Evolutionary conservation across 2,888 invertebrate genomes (phyloP).

Genomic region (Drosophila multiciliata): DNA sequence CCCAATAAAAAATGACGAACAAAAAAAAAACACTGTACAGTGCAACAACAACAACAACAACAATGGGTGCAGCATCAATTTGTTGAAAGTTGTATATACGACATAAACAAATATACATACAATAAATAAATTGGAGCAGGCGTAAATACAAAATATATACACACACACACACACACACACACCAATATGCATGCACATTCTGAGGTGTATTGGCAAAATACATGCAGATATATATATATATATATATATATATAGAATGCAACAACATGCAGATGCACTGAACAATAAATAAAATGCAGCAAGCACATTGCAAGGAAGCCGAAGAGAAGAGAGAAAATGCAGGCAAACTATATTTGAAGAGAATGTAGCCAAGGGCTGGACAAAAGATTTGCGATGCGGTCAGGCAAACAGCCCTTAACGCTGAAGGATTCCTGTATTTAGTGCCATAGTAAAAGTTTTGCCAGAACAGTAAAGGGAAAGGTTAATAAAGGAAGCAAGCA

Average conservation of each 20-base stretch:
- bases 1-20: slow-evolving; percentile 70
- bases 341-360: slow-evolving; percentile 25
- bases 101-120: slow-evolving; percentile 75
- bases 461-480: neutral
- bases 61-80: slow-evolving; percentile 55
- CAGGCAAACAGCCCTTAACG: slow-evolving; percentile 1
- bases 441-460: neutral
- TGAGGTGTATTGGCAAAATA: slow-evolving; percentile 58
- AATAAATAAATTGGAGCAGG: slow-evolving; percentile 78
- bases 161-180: slow-evolving; percentile 19
- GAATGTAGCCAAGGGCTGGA: slow-evolving; percentile 41
- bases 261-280: slow-evolving; percentile 66
- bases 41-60: slow-evolving; percentile 43
- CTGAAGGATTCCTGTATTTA: neutral
- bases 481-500: neutral
- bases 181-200: slow-evolving; percentile 10
- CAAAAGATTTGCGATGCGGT: slow-evolving; percentile 30
- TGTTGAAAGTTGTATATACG: slow-evolving; percentile 64
- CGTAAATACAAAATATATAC: slow-evolving; percentile 69
- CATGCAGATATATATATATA: slow-evolving; percentile 32
- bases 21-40: slow-evolving; percentile 45
- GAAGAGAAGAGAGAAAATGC: slow-evolving; percentile 52
- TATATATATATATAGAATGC: slow-evolving; percentile 22
- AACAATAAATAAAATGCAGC: slow-evolving; percentile 78
- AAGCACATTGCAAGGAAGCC: slow-evolving; percentile 63